These are phyloP conservation scores for Nebria brevicollis DNA, from an alignment of 2,888 invertebrate genomes.

Conservation along the genomic window DNA sequence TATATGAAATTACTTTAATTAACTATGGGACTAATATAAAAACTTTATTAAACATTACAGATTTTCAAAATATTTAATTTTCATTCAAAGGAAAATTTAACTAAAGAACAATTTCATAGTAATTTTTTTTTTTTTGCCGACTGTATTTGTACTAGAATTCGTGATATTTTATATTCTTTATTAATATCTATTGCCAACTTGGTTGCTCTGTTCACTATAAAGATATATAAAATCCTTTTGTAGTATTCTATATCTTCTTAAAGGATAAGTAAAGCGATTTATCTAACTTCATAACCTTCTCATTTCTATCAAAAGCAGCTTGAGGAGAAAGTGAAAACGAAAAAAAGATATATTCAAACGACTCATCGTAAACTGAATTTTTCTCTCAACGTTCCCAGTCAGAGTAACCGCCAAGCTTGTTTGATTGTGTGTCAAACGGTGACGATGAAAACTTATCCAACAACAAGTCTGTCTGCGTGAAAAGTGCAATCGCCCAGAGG, in stretches of 20 bases:
- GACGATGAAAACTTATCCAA: not conserved
- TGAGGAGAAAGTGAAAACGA: not conserved
- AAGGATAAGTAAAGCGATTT: not conserved
- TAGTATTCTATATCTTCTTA: not conserved
- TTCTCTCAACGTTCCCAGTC: not conserved
- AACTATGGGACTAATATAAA: not conserved
- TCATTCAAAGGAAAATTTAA: not conserved
- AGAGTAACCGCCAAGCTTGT: not conserved
- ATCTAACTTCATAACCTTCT: not conserved
- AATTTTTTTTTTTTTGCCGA: too few relatives aligned
- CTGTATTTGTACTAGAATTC: too few relatives aligned
- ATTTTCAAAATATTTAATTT: not conserved
- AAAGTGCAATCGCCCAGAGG: not conserved
- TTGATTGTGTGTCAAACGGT: constrained; percentile 1
- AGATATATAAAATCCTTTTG: not conserved
- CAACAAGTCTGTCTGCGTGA: constrained; percentile 3
- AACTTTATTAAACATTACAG: not conserved
- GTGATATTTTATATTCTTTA: too few relatives aligned
- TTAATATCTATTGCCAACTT: too few relatives aligned
- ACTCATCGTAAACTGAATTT: constrained; percentile 13
- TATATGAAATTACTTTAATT: not conserved
- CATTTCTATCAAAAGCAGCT: not conserved
- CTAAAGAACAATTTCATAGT: too few relatives aligned
- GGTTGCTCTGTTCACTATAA: too few relatives aligned
- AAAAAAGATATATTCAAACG: constrained; percentile 22